Base-by-base conservation (phyloP, 2,888 invertebrate species). In the Euplagia quadripunctaria region DNA sequence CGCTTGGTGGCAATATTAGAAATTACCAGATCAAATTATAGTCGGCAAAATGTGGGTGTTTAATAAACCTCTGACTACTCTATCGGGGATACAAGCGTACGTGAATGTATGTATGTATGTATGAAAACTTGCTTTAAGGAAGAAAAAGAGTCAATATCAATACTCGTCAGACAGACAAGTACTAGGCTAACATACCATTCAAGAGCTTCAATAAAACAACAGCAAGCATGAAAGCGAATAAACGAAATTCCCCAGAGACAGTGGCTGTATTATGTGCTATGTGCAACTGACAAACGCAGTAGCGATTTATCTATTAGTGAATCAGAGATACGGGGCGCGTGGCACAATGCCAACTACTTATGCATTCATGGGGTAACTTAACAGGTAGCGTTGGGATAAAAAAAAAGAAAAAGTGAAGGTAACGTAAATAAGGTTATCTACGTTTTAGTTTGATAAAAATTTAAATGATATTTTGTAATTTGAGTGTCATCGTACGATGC, bases 231-330 rank as follows among this genome's bases (percentile, higher is more conserved):
- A 82, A 84, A 80, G 76, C 74, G 74, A 76, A 72, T 72, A 82
- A 71, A 79, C 75, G 51, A 68, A 78, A 74, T 74, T 82, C 84
- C 77, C 82, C 61, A 16, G 80, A 80, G 82, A 80, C 75, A n/a
- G 52, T 74, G 72, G 63, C 71, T 70, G 73, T 79, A 73, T 68
- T 75, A 63, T 72, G 74, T 46, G 43, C 68, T 80, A 78, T 68
- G 76, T 79, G 78, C 81, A 70, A 79, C 77, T 75, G 74, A 80
- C 84, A 84, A 84, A 78, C 77, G 70, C 75, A 76, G 82, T 80
- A 79, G 84, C 85, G 88, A 89, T 90, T 88, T 91, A 91, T 91
- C 91, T 91, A 89, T 90, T 89, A 91, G 85, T 77, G 84, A 90
- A 91, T 91, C 91, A 88, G 86, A 88, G 89, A 90, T 88, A 88